Evolutionary conservation across 1,140 invertebrate species (phyloP).

Genomic region (Ceratina calcarata): DNA sequence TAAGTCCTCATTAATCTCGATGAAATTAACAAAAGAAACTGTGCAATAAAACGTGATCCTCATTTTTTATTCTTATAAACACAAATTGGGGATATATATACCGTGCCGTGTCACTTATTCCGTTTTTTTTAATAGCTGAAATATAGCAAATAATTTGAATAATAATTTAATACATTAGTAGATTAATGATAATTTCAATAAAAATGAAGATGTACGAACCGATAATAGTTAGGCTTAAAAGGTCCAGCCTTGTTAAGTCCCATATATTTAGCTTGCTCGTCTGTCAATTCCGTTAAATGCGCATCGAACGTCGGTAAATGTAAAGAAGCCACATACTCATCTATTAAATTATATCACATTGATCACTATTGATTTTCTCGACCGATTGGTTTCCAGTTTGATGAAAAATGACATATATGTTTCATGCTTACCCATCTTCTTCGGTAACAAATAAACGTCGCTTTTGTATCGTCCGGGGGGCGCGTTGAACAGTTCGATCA

Average conservation of each 20-base stretch:
- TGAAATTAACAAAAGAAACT: conserved; percentile 19
- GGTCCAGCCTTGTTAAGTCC: conserved; percentile 98
- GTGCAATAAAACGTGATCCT: conserved; percentile 12
- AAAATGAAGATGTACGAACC: conserved; percentile 81
- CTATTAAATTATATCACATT: conserved; percentile 78
- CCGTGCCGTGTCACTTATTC: conserved; percentile 34
- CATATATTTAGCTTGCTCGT: conserved; percentile 99
- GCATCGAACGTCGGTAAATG: conserved; percentile 98
- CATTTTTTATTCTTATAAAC: conserved; percentile 48
- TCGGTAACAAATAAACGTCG: conserved; percentile 97
- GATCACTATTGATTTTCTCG: neutral
- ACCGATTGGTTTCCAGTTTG: conserved; percentile 6
- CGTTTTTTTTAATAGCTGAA: conserved; percentile 61
- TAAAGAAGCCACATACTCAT: conserved; percentile 97
- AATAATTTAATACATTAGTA: neutral
- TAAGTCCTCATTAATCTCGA: conserved; percentile 9
- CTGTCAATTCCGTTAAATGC: conserved; percentile 96
- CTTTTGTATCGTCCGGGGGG: conserved; percentile 94
- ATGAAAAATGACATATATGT: neutral
- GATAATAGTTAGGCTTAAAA: conserved; percentile 99
- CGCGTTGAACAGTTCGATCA: conserved; percentile 98
- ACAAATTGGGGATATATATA: conserved; percentile 46
- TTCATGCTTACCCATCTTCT: conserved; percentile 93
- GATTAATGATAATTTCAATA: neutral
- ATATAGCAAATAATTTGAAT: conserved; percentile 25